Percentiles rank a stretch among this genome's conserved stretches.
Conservation (phyloP, 2,888 invertebrate genomes). For the Nowickia ferox region DNA sequence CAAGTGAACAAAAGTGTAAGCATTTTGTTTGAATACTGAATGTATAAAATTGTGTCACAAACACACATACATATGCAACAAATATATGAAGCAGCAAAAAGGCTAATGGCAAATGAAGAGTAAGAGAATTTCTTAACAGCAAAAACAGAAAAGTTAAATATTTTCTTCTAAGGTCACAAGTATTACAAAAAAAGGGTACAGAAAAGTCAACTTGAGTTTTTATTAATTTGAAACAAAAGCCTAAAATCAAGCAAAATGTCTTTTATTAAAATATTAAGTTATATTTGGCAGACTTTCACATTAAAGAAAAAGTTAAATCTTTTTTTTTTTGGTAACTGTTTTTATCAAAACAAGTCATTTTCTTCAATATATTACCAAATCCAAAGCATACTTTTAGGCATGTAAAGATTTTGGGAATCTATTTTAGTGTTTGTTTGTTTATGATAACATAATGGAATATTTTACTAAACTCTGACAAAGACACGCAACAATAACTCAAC, state of each 20-base stretch:
- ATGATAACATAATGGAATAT: not conserved
- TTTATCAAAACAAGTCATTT: not conserved
- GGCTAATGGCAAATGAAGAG: slow-evolving; percentile 65
- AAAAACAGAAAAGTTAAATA: slow-evolving; percentile 10
- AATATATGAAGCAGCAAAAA: slow-evolving; percentile 42
- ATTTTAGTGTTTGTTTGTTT: not conserved
- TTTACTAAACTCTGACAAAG: not conserved
- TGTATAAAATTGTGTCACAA: slow-evolving; percentile 2
- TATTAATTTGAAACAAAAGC: slow-evolving; percentile 9
- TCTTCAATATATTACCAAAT: not conserved
- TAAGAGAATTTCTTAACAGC: slow-evolving; percentile 44
- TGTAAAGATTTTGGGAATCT: not conserved
- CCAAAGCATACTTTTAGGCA: slow-evolving; percentile 29
- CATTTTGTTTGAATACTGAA: slow-evolving; percentile 20
- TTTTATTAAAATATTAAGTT: slow-evolving; percentile 22
- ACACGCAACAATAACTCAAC: not conserved
- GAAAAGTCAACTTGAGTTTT: slow-evolving; percentile 23
- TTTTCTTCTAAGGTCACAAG: not conserved
- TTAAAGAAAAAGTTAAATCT: slow-evolving; percentile 11
- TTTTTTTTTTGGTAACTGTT: not conserved
- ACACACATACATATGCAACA: slow-evolving; percentile 5
- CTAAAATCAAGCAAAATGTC: not conserved
- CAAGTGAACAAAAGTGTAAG: slow-evolving; percentile 22
- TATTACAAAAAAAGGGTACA: slow-evolving; percentile 5
- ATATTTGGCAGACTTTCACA: slow-evolving; percentile 4